A percentile compares a stretch with the other conserved stretches of the same genome.
Evolutionary conservation across 1,140 invertebrate genomes (phyloP).

Genomic region (Drosophila nebulosa): DNA sequence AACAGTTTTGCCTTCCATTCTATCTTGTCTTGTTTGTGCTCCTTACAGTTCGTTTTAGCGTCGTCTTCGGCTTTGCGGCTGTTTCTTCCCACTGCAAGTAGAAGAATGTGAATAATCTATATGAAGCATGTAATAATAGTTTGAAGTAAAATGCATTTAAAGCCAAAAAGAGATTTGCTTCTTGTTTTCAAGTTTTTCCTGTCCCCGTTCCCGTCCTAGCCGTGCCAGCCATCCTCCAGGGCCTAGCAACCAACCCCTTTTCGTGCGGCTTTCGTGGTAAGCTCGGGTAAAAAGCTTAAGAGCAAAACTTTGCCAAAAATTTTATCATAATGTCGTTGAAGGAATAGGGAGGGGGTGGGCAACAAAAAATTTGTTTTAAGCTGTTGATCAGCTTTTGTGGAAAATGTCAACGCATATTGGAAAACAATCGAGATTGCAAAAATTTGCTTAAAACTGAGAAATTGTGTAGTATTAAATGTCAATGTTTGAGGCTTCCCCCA

Average conservation of each 20-base stretch:
- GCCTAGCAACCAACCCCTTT: not conserved
- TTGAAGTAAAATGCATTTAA: constrained; percentile 35
- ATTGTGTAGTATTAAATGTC: constrained; percentile 24
- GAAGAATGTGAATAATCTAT: constrained; percentile 74
- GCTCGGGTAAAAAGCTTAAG: constrained; percentile 56
- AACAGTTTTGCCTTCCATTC: constrained; percentile 66
- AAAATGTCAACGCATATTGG: constrained; percentile 34
- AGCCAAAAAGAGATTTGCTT: constrained; percentile 41
- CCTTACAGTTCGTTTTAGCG: not conserved
- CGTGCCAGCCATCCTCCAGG: constrained; percentile 14
- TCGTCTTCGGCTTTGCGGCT: constrained; percentile 10
- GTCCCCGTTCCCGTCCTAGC: no score
- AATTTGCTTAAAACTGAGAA: constrained; percentile 28
- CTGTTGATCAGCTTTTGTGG: constrained; percentile 48
- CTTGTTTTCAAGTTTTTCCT: constrained; percentile 48
- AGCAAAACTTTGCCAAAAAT: constrained; percentile 44
- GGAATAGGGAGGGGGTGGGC: no score
- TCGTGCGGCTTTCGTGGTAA: constrained; percentile 31
- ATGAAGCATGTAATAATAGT: constrained; percentile 75
- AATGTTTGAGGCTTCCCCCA: not conserved
- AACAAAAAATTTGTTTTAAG: constrained; percentile 38
- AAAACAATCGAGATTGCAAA: constrained; percentile 36
- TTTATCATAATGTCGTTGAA: constrained; percentile 48
- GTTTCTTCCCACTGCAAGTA: constrained; percentile 45
- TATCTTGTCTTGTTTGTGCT: constrained; percentile 27